phyloP scores from a whole-genome alignment of 2,888 invertebrate genomes.

The Spicauda simplicius region DNA sequence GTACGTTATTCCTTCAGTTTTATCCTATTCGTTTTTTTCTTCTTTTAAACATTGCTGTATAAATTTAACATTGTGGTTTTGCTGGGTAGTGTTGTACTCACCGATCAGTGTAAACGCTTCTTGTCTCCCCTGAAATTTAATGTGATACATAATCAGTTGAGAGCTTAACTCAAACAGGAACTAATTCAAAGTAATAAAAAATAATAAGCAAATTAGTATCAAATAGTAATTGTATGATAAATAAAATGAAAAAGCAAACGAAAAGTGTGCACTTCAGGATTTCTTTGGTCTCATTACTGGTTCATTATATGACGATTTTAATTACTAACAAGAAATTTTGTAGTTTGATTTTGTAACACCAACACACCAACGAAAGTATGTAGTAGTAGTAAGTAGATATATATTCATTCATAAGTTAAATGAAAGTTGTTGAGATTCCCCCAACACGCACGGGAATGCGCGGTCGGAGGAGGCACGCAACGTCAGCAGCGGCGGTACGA shows the following conservation, averaged over 20 bases:
- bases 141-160: background rate
- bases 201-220: background rate
- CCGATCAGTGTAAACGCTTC: slow-evolving; percentile 52
- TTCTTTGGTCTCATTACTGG: background rate
- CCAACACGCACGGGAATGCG: too few relatives aligned
- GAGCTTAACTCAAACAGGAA: slow-evolving; percentile 33
- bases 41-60: slow-evolving; percentile 12
- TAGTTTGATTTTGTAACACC: too few relatives aligned
- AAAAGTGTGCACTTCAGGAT: slow-evolving; percentile 34
- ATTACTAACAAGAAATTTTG: too few relatives aligned
- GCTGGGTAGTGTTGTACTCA: slow-evolving; percentile 46
- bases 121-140: slow-evolving; percentile 48
- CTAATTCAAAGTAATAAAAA: background rate
- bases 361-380: too few relatives aligned
- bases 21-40: slow-evolving; percentile 39
- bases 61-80: slow-evolving; percentile 33
- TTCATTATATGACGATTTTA: too few relatives aligned
- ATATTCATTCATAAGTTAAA: too few relatives aligned
- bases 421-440: too few relatives aligned
- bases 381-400: too few relatives aligned
- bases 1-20: slow-evolving; percentile 39
- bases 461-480: too few relatives aligned
- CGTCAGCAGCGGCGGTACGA: too few relatives aligned
- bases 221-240: background rate
- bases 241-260: slow-evolving; percentile 14